phyloP scores from a whole-genome alignment of 2,113 vertebrate species.

The Psephotus haematonotus region DNA sequence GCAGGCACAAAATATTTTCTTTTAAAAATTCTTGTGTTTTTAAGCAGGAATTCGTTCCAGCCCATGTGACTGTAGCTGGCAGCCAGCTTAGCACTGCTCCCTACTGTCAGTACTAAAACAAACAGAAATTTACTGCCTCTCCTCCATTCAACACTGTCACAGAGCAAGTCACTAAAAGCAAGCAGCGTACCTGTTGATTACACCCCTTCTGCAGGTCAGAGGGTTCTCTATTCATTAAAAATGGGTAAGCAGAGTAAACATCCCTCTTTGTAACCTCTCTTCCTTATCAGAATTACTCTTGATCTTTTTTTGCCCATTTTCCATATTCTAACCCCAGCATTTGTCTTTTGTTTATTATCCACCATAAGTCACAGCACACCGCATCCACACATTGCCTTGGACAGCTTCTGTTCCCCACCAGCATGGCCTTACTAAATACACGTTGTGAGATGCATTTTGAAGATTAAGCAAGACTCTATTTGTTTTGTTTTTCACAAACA shows the following conservation, averaged over 20 bases:
- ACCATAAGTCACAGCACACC: neutral
- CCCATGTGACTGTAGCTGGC: slow-evolving; percentile 5
- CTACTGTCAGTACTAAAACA: slow-evolving; percentile 57
- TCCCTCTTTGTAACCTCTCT: neutral
- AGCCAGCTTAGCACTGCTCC: slow-evolving; percentile 63
- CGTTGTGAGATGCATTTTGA: neutral
- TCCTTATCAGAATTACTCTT: neutral
- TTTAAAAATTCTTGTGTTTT: slow-evolving; percentile 20
- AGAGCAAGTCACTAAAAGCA: neutral
- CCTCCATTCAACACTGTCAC: neutral
- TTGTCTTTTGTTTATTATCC: neutral
- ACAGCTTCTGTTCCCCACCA: neutral
- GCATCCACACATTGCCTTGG: neutral
- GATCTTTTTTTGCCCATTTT: neutral
- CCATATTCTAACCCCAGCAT: neutral
- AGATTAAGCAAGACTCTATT: neutral
- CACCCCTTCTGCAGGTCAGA: neutral
- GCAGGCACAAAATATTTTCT: slow-evolving; percentile 8
- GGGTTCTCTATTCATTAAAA: neutral
- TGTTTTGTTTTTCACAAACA: neutral
- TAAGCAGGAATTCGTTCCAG: neutral
- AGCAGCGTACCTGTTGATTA: neutral
- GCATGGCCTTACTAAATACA: neutral
- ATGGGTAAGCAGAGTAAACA: neutral
- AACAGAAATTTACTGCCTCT: slow-evolving; percentile 29